Conservation (phyloP, 2,113 vertebrate species). For the Crotalus horridus region DNA sequence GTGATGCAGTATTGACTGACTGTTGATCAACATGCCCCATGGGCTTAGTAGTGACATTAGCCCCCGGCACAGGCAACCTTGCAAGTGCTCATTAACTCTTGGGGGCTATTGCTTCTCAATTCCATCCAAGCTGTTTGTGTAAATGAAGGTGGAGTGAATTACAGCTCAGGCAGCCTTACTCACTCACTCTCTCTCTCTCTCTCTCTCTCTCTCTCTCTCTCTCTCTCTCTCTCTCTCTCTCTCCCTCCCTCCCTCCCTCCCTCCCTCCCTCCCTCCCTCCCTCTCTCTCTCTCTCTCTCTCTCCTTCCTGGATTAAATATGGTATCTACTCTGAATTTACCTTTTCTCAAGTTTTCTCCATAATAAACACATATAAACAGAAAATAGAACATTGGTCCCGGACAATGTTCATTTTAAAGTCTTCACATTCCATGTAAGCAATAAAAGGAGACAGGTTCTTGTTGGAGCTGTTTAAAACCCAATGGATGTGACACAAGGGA, state of each 20-base stretch:
- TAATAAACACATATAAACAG: neutral
- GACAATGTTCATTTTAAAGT: neutral
- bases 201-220: too few species aligned
- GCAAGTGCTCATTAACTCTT: conserved; percentile 33
- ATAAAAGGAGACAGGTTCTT: neutral
- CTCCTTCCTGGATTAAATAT: neutral
- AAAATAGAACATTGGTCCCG: neutral
- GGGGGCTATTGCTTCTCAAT: conserved; percentile 8
- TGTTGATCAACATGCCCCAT: conserved; percentile 10
- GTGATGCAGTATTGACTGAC: conserved; percentile 14
- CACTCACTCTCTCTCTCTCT: too few species aligned
- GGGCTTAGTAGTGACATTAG: conserved; percentile 33
- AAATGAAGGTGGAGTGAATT: neutral
- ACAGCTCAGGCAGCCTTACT: neutral
- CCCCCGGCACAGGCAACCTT: conserved; percentile 17
- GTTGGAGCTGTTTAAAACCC: neutral
- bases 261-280: too few species aligned
- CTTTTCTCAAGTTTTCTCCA: neutral
- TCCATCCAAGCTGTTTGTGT: neutral
- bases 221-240: too few species aligned
- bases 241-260: too few species aligned
- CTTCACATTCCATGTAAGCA: neutral
- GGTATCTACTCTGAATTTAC: neutral
- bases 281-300: too few species aligned
- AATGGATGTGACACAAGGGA: neutral